Base-by-base conservation (phyloP, 2,113 vertebrate genomes). In the Dendrocopos noguchii region DNA sequence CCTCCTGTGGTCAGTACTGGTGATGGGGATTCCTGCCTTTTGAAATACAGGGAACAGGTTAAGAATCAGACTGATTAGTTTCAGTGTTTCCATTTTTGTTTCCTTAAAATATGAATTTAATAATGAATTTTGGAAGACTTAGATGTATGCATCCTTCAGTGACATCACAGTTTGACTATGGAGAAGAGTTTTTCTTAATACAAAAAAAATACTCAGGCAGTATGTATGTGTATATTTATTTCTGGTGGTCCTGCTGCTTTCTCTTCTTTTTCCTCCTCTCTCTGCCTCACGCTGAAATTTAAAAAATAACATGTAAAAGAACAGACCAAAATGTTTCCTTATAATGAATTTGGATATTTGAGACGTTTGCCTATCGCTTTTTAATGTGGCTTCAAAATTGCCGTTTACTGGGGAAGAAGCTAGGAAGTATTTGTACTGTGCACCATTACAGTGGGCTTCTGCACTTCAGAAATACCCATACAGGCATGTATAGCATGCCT, bases 401-500 rank as follows among this genome's bases (percentile, higher is more conserved):
- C 60, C 12, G 2, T 72, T 34, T 83, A 10, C 67, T 66, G 12
- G 36, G 55, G 65, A 77, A 95, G 78, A 27, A 77, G 31, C 63
- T 88, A 19, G 21, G 61, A 65, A 88, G 22, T 47, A 27, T 76
- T 93, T 84, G 33, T 21, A 75, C 73, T 82, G 1, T 82, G 44
- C 75, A 36, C 50, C 17, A 4, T 83, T 87, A 72, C 70, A 86
- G 46, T 80, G 50, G 57, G 79, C 57, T 95, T 92, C 75, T 91
- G 65, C 34, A 7, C 88, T 92, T 96, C 66, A 71, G 2, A 77
- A 93, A 61, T 80, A 87, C 11, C 33, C 53, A 80, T 75, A 74
- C 61, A 88, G 82, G 65, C 76, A 88, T 57, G 70, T 88, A 52
- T 75, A 87, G 88, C 76, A 91, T 83, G 70, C 87, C 39, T 90